A percentile compares a stretch with the other conserved stretches of the same genome.
phyloP scores from a whole-genome alignment of 2,888 invertebrate species.

The Morpho deidamia region DNA sequence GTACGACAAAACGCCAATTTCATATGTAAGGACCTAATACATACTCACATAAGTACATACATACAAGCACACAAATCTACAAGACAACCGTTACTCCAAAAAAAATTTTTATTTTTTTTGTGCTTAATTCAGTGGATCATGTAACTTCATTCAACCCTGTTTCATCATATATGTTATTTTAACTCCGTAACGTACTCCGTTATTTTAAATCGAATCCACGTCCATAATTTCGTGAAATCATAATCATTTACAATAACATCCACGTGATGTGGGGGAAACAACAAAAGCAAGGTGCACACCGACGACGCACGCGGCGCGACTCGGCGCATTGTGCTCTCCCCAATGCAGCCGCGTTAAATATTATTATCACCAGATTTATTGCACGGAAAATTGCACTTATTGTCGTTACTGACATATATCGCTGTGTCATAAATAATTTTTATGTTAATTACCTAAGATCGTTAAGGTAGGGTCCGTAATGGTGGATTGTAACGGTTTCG shows the following conservation, averaged over 20 bases:
- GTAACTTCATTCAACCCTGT: too few relatives aligned
- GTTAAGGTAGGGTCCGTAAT: slow-evolving; percentile 38
- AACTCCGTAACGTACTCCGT: not conserved
- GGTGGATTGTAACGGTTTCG: slow-evolving; percentile 38
- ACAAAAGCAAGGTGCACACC: slow-evolving; percentile 57
- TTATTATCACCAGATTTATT: slow-evolving; percentile 76
- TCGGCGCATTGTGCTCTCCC: slow-evolving; percentile 49
- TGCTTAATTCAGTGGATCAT: too few relatives aligned
- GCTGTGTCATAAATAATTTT: slow-evolving; percentile 72
- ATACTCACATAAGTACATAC: too few relatives aligned
- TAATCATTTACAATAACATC: slow-evolving; percentile 20
- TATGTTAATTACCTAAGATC: slow-evolving; percentile 58
- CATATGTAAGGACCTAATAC: too few relatives aligned
- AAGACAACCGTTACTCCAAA: too few relatives aligned
- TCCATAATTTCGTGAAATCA: slow-evolving; percentile 15
- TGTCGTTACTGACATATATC: slow-evolving; percentile 64
- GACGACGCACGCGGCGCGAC: slow-evolving; percentile 37
- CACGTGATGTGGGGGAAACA: slow-evolving; percentile 25
- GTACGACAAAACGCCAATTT: too few relatives aligned
- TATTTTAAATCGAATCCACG: slow-evolving; percentile 6
- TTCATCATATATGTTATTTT: not conserved
- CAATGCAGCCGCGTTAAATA: slow-evolving; percentile 51
- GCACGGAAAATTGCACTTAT: slow-evolving; percentile 75
- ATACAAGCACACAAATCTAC: too few relatives aligned
- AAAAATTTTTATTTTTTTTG: too few relatives aligned